phyloP scores from a whole-genome alignment of 1,140 invertebrate species.

The Hyposmocoma kahamanoa region DNA sequence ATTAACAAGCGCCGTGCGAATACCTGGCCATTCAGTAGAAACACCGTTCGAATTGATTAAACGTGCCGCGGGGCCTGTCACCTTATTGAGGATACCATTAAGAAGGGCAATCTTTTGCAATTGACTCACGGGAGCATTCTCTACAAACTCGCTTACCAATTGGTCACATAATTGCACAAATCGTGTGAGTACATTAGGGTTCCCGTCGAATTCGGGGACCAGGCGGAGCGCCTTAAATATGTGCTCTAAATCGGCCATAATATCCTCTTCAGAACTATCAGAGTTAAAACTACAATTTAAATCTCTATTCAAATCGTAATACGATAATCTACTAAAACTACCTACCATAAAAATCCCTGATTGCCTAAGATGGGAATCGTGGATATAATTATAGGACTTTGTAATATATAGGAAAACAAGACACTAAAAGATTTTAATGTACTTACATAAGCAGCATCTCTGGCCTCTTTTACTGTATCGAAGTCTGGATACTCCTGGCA shows the following conservation, averaged over 20 bases:
- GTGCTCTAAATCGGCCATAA: neutral
- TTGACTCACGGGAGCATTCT: neutral
- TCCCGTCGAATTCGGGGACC: too few species aligned
- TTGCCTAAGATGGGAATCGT: neutral
- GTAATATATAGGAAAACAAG: neutral
- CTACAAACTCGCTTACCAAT: neutral
- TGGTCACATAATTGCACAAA: neutral
- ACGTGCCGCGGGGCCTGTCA: neutral
- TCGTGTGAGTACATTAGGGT: neutral
- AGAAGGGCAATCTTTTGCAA: neutral
- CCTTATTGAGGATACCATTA: neutral
- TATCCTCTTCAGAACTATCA: neutral
- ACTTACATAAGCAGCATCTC: neutral
- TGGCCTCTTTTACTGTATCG: neutral
- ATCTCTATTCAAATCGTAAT: neutral
- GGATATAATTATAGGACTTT: neutral
- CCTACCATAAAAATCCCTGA: neutral
- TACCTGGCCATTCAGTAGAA: conserved; percentile 8
- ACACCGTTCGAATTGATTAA: conserved; percentile 4
- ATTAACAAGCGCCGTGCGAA: conserved; percentile 10
- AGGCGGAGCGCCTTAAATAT: neutral
- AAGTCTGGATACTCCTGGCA: neutral
- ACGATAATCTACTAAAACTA: neutral
- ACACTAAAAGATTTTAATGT: neutral
- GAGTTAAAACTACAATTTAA: neutral